Evolutionary conservation across 1,140 invertebrate genomes (phyloP).

Genomic region (Drosophila equinoxialis): DNA sequence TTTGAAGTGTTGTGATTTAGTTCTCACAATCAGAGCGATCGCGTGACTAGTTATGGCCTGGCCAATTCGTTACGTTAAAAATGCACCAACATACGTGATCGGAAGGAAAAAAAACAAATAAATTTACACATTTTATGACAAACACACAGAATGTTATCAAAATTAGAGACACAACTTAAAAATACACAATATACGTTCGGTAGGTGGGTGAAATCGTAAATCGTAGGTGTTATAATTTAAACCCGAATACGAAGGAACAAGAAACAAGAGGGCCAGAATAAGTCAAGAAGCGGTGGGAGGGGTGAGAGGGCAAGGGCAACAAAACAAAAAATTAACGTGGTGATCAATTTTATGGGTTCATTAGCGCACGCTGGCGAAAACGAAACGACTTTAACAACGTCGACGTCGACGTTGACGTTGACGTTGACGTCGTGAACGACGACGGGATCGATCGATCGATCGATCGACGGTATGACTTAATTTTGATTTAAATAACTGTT

Average conservation of each 20-base stretch:
- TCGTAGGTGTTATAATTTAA: conserved; percentile 68
- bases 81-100: conserved; percentile 28
- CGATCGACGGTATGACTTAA: conserved; percentile 60
- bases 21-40: conserved; percentile 31
- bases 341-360: conserved; percentile 81
- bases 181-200: conserved; percentile 32
- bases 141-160: conserved; percentile 53
- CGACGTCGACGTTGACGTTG: conserved; percentile 37
- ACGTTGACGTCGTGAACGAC: conserved; percentile 27
- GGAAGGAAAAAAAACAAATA: conserved; percentile 50
- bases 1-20: not conserved
- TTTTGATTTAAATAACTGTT: conserved; percentile 77
- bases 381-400: conserved; percentile 43
- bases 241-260: not conserved
- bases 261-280: not conserved
- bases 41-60: conserved; percentile 52
- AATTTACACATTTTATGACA: conserved; percentile 75
- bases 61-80: conserved; percentile 42
- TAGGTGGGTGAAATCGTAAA: conserved; percentile 45
- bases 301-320: conserved; percentile 7
- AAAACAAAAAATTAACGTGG: conserved; percentile 65
- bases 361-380: conserved; percentile 57
- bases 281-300: not conserved
- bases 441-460: conserved; percentile 60
- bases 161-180: conserved; percentile 47